phyloP scores from a whole-genome alignment of 2,888 invertebrate species.

The Drosophila austrosaltans region DNA sequence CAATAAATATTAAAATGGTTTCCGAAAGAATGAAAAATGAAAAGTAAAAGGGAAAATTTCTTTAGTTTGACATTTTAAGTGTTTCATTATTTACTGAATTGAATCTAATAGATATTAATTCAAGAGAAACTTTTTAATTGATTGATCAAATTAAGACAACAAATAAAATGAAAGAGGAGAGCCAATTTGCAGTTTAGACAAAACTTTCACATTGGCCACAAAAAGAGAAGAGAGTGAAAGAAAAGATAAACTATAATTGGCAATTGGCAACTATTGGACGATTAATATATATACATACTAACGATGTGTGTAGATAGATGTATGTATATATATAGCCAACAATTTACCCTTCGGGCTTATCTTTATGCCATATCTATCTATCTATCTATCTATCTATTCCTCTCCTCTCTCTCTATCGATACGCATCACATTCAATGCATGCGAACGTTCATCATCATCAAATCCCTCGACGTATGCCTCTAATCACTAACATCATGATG shows the following conservation, averaged over 20 bases:
- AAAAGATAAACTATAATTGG: not conserved
- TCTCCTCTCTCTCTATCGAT: not conserved
- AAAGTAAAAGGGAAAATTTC: no score
- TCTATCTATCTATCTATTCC: not conserved
- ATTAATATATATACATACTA: not conserved
- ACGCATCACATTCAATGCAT: slow-evolving; percentile 15
- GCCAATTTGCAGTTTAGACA: no score
- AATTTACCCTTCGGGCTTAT: not conserved
- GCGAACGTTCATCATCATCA: slow-evolving; percentile 15
- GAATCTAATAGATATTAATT: no score
- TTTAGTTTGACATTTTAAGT: no score
- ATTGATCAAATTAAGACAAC: no score
- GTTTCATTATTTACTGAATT: no score
- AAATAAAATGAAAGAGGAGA: no score
- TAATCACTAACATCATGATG: slow-evolving; percentile 65
- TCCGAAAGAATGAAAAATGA: no score
- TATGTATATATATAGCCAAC: not conserved
- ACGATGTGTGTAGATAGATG: not conserved
- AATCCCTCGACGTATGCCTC: slow-evolving; percentile 58
- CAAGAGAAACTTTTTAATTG: no score
- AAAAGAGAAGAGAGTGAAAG: no score
- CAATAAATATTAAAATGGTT: no score
- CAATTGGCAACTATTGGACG: not conserved
- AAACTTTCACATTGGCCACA: no score
- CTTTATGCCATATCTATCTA: not conserved